Percentiles rank a stretch among this genome's conserved stretches.
phyloP scores from a whole-genome alignment of 2,113 vertebrate species.

The Ictidomys tridecemlineatus region DNA sequence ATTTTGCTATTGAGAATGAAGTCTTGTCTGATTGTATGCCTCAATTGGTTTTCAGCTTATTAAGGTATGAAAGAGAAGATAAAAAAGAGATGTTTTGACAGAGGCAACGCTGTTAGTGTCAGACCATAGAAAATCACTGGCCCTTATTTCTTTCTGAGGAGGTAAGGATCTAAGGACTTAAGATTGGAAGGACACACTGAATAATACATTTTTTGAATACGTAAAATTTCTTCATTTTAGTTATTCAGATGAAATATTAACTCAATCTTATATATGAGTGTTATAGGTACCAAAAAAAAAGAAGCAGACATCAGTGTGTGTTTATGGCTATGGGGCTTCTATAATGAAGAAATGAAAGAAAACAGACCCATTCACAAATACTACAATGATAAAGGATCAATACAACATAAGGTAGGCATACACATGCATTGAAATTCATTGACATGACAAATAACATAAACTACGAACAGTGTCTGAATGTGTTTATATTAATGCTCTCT shows the following conservation, averaged over 20 bases:
- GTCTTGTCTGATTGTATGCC: conserved; percentile 48
- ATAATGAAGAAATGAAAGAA: background rate
- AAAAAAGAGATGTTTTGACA: background rate
- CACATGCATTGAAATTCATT: background rate
- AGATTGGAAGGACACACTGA: conserved; percentile 27
- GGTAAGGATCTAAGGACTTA: background rate
- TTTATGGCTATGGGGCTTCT: background rate
- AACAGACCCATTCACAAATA: background rate
- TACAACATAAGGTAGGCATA: background rate
- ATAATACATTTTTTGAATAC: conserved; percentile 61
- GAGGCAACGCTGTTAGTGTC: conserved; percentile 33
- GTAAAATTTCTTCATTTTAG: conserved; percentile 39
- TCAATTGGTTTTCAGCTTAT: conserved; percentile 60
- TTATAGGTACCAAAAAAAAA: background rate
- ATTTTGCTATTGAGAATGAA: conserved; percentile 58
- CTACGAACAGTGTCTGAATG: background rate
- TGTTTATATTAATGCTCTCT: background rate
- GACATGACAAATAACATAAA: background rate
- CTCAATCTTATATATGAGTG: background rate
- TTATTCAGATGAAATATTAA: conserved; percentile 37
- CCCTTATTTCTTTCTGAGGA: conserved; percentile 54
- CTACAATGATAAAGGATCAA: background rate
- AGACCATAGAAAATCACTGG: conserved; percentile 58
- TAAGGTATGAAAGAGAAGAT: conserved; percentile 59
- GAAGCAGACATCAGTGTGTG: background rate